phyloP scores from a whole-genome alignment of 2,797 vertebrate genomes.

The Lutjanus campechanus region DNA sequence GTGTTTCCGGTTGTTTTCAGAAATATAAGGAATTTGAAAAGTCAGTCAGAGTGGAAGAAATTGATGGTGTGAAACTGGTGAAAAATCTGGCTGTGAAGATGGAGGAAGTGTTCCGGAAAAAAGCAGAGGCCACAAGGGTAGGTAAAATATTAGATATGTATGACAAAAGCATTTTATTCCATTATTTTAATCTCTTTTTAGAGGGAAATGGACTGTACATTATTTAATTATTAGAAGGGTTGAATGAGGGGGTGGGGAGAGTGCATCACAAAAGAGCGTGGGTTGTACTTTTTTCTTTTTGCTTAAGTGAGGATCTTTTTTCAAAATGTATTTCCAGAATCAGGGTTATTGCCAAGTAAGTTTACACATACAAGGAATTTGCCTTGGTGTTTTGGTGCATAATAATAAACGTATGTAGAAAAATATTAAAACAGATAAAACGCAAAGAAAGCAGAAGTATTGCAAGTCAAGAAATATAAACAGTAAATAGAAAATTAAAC shows the following conservation, averaged over 20 bases:
- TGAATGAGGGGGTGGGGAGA: neutral
- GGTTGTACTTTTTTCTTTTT: neutral
- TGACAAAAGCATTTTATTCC: neutral
- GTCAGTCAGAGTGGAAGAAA: constrained; percentile 94
- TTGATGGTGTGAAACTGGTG: constrained; percentile 95
- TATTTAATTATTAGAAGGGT: neutral
- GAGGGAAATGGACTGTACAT: neutral
- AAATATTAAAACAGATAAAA: no score
- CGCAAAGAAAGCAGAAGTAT: no score
- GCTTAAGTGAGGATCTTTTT: neutral
- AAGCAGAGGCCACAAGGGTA: constrained; percentile 94
- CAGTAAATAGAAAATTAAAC: no score
- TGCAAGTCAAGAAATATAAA: no score
- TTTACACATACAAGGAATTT: no score
- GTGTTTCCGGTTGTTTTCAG: constrained; percentile 79
- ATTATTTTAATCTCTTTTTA: neutral
- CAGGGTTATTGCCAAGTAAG: no score
- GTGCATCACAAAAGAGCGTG: no score
- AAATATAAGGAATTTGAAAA: constrained; percentile 98
- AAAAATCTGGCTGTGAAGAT: constrained; percentile 95
- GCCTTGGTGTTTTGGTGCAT: no score
- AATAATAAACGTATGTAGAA: no score
- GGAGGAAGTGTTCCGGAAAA: constrained; percentile 97
- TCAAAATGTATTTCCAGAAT: neutral
- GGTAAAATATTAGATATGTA: constrained; percentile 55